phyloP scores from a whole-genome alignment of 2,113 vertebrate species.

The Leptodactylus fuscus region DNA sequence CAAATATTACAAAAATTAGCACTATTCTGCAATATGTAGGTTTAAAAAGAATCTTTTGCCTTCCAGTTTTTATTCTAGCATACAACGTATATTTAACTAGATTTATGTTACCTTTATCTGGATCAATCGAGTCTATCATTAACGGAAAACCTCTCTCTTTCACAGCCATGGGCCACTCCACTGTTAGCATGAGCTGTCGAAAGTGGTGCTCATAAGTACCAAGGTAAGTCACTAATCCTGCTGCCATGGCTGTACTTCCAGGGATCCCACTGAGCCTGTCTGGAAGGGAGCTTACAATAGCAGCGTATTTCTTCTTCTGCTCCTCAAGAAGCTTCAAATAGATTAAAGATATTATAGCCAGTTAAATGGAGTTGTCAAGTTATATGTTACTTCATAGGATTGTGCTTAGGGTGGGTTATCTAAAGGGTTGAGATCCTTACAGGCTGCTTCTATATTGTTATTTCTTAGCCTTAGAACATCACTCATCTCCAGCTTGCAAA shows the following conservation, averaged over 20 bases:
- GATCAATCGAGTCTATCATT: conserved; percentile 54
- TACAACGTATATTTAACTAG: background rate
- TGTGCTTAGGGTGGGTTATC: background rate
- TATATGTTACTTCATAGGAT: conserved; percentile 28
- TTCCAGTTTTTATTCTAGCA: background rate
- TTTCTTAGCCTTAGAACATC: background rate
- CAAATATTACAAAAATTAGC: background rate
- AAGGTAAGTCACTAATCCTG: background rate
- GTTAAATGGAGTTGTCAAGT: conserved; percentile 30
- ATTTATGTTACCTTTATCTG: conserved; percentile 44
- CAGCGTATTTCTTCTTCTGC: conserved; percentile 19
- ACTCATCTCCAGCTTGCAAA: conserved; percentile 11
- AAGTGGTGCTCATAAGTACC: background rate
- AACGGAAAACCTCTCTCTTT: conserved; percentile 51
- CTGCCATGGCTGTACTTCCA: background rate
- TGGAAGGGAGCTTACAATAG: conserved; percentile 26
- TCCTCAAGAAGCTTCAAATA: conserved; percentile 42
- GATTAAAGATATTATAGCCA: conserved; percentile 42
- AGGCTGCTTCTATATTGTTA: conserved; percentile 1
- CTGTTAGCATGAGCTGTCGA: conserved; percentile 12
- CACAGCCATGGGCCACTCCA: conserved; percentile 46
- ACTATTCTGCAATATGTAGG: background rate
- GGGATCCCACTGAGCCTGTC: background rate
- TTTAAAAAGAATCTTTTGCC: background rate
- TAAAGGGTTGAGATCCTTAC: background rate